Base-by-base conservation (phyloP, 1,140 invertebrate species). In the Leptopilina clavipes region DNA sequence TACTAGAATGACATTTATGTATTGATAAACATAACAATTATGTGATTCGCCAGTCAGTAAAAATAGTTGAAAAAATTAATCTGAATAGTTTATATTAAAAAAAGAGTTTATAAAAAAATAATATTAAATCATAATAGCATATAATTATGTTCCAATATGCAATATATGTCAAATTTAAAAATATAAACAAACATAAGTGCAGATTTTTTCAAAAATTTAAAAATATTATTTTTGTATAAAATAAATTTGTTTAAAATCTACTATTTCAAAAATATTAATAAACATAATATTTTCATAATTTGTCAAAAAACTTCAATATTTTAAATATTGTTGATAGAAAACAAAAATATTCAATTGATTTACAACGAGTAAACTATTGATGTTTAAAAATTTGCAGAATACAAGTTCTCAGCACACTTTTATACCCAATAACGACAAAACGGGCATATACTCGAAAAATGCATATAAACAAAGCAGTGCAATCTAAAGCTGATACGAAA, bases 401-500 rank as follows among this genome's bases (percentile, higher is more conserved):
- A 7, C 17, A n/a, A 3, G 10, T 65, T 31, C 12, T 37, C 12
- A 14, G 5, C 9, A 59, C 19, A 37, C 14, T 14, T 31, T 11
- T n/a, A 14, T 11, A 31, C 25, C 22, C 6, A 31, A n/a, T 31
- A 31, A 31, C 59, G 25, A 65, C 5, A n/a, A 37, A 65, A 65
- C 25, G 19, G 52, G 3, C 3, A 65, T 9, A 22, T 59, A 19
- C 8, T 22, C 18, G 9, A 65, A 31, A 59, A 65, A 65, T n/a
- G 19, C 59, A 65, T 65, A 65, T 31, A 65, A 65, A 65, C 59
- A 65, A 65, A 31, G 25, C 59, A 40, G 37, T 31, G 59, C n/a
- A 65, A n/a, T 10, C 25, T 31, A 65, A 25, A 37, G 59, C 59
- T 31, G 14, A 31, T 65, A 65, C 12, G 0, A n/a, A 31, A 22